These are phyloP conservation scores for Cinclus cinclus DNA, from an alignment of 2,113 vertebrate species.

Conservation along the genomic window DNA sequence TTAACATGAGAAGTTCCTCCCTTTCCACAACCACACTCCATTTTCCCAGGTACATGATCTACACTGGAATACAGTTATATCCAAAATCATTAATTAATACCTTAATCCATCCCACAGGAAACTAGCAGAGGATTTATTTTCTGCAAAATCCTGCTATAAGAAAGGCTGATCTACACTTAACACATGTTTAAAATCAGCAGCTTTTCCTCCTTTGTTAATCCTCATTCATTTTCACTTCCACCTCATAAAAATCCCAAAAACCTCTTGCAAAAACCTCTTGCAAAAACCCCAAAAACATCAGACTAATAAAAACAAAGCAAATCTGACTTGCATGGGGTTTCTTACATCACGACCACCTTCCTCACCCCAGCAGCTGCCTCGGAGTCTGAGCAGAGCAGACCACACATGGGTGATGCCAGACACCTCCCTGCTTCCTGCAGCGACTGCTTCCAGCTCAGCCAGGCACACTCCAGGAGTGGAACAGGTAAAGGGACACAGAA, in stretches of 20 bases:
- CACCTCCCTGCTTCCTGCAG: neutral
- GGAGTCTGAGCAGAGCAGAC: neutral
- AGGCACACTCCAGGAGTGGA: fast-evolving
- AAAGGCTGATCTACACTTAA: neutral
- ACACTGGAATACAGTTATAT: neutral
- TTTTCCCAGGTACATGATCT: neutral
- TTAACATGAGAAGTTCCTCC: neutral
- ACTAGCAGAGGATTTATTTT: neutral
- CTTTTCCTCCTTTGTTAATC: neutral
- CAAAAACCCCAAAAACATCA: neutral
- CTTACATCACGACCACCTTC: neutral
- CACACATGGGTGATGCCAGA: neutral
- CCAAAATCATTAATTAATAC: neutral
- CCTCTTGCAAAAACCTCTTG: neutral
- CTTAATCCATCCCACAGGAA: neutral
- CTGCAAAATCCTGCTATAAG: neutral
- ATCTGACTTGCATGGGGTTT: neutral
- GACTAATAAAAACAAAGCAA: neutral
- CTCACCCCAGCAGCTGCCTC: neutral
- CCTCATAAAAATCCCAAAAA: neutral
- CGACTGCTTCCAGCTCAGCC: fast-evolving
- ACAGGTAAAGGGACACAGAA: neutral
- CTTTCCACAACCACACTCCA: neutral
- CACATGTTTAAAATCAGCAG: neutral
- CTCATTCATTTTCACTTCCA: neutral